A percentile compares a stretch with the other conserved stretches of the same genome.
Conservation (phyloP, 2,113 vertebrate genomes). For the Pontoporia blainvillei region DNA sequence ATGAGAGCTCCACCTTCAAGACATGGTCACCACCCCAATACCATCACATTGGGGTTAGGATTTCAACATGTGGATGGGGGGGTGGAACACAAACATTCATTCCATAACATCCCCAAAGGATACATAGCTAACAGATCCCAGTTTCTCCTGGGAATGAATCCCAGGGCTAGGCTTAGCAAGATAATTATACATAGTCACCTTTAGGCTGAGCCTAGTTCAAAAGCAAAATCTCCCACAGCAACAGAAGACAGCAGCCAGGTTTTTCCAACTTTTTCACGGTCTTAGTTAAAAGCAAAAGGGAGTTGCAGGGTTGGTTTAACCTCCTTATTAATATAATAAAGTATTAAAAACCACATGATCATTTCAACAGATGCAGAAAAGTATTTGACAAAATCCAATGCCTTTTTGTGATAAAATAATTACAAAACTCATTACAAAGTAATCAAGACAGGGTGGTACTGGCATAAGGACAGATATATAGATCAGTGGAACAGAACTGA, state of each 20-base stretch:
- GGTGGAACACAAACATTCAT: background rate
- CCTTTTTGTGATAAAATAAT: background rate
- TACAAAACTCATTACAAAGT: background rate
- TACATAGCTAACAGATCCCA: background rate
- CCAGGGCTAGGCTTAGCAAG: background rate
- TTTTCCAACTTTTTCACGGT: background rate
- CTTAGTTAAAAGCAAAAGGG: constrained; percentile 17
- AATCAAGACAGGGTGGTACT: background rate
- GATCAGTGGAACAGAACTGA: background rate
- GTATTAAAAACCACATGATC: background rate
- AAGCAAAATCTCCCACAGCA: background rate
- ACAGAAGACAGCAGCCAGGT: background rate
- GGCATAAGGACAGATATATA: background rate
- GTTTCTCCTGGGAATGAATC: background rate
- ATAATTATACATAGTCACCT: background rate
- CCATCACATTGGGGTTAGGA: background rate
- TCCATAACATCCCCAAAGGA: background rate
- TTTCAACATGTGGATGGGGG: background rate
- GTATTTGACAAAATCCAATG: background rate
- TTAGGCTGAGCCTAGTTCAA: background rate
- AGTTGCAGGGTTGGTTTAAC: background rate
- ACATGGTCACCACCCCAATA: background rate
- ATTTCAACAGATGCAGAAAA: background rate
- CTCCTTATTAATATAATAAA: background rate
- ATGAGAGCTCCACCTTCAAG: background rate